phyloP scores from a whole-genome alignment of 1,140 invertebrate species.

The Matsumurasca onukii region DNA sequence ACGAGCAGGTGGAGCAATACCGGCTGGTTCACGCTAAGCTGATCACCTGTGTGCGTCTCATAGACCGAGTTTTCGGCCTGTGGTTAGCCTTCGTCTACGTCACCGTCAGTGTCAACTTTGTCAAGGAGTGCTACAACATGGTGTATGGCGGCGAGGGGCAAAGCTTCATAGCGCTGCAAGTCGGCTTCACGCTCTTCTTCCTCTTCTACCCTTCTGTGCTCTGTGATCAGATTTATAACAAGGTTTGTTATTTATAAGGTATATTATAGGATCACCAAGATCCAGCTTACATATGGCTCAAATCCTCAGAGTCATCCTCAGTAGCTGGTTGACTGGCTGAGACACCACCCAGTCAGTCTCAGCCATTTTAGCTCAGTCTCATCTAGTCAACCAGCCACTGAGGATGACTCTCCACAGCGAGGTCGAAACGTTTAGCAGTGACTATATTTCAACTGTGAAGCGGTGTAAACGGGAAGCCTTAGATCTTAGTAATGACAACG shows the following conservation, averaged over 20 bases:
- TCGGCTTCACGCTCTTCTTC: background rate
- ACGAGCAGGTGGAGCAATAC: background rate
- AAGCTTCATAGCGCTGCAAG: background rate
- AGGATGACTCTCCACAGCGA: too few species aligned
- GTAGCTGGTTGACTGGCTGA: too few species aligned
- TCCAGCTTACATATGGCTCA: too few species aligned
- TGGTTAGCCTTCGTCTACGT: conserved; percentile 6
- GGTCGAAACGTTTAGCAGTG: too few species aligned
- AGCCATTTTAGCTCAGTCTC: too few species aligned
- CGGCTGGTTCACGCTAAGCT: background rate
- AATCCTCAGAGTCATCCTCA: too few species aligned
- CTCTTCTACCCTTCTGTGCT: background rate
- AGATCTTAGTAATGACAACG: too few species aligned
- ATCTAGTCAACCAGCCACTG: too few species aligned
- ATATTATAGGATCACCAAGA: too few species aligned
- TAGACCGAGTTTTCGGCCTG: background rate
- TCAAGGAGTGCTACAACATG: background rate
- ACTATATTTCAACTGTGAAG: too few species aligned
- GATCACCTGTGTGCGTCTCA: background rate
- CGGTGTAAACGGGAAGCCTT: too few species aligned
- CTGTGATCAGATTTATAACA: background rate
- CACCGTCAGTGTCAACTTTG: background rate
- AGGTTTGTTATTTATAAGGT: background rate
- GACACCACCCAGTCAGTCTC: too few species aligned
- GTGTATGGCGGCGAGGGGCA: background rate